These are phyloP conservation scores for Temnopleurus reevesii DNA, from an alignment of 53 echinoderm and acorn worm species.

Conservation along the genomic window DNA sequence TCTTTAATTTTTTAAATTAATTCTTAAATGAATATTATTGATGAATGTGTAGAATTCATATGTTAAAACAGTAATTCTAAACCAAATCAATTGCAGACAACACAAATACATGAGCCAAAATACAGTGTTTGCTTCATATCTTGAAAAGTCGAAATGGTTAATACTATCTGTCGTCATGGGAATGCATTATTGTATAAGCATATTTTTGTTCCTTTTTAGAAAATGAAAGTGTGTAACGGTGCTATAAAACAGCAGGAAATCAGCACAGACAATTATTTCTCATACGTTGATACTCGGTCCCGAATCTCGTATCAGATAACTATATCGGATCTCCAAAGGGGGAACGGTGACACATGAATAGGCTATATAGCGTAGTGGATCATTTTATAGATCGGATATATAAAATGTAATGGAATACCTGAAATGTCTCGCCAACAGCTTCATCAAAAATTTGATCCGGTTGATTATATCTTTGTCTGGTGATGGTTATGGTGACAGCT, in stretches of 20 bases:
- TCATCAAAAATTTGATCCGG: background rate
- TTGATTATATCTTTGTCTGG: background rate
- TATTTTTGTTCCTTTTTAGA: too few species aligned
- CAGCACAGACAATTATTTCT: constrained; percentile 5
- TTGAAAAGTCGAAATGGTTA: too few species aligned
- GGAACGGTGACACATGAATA: background rate
- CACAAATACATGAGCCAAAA: too few species aligned
- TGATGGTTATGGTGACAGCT: background rate
- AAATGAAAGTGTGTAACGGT: background rate
- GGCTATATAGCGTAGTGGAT: background rate
- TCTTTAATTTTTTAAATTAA: too few species aligned
- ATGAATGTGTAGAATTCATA: too few species aligned
- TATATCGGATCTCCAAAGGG: constrained; percentile 13
- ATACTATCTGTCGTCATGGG: too few species aligned
- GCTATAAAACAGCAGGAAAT: background rate
- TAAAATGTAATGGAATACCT: background rate
- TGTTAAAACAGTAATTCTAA: too few species aligned
- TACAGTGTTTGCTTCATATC: too few species aligned
- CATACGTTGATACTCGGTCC: background rate
- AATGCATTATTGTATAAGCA: too few species aligned
- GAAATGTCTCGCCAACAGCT: constrained; percentile 32
- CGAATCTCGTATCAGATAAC: constrained; percentile 2
- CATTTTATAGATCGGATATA: constrained; percentile 5
- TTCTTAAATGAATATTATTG: too few species aligned
- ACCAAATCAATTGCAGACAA: too few species aligned